Conservation (phyloP, 2,888 invertebrate species). For the Cylindroiulus punctatus region DNA sequence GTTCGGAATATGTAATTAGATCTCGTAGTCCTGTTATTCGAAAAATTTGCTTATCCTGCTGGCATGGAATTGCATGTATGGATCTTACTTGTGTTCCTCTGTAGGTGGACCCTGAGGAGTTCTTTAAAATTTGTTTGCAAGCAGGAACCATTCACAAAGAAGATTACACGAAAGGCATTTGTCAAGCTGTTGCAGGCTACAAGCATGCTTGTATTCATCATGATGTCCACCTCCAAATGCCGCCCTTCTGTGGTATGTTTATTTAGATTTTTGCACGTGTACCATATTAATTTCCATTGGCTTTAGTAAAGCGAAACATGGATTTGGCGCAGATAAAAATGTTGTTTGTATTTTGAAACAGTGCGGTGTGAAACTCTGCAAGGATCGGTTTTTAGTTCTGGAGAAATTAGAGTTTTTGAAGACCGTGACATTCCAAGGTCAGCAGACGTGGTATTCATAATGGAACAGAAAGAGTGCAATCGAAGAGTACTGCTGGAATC, state of each 20-base stretch:
- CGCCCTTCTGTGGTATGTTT: slow-evolving; percentile 72
- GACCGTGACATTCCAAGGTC: slow-evolving; percentile 77
- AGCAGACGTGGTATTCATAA: slow-evolving; percentile 82
- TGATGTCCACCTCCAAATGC: slow-evolving; percentile 73
- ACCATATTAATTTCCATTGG: too few species aligned
- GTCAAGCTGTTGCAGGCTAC: slow-evolving; percentile 77
- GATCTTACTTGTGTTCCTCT: neutral
- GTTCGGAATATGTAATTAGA: slow-evolving; percentile 48
- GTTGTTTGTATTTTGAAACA: neutral
- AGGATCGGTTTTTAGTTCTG: slow-evolving; percentile 56
- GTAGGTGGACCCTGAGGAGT: slow-evolving; percentile 48
- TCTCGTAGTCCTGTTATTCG: neutral
- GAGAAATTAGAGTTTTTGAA: slow-evolving; percentile 71
- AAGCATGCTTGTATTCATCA: slow-evolving; percentile 73
- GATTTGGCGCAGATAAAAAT: neutral
- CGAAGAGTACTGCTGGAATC: slow-evolving; percentile 60
- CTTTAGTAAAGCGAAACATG: too few species aligned
- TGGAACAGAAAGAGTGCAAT: slow-evolving; percentile 73
- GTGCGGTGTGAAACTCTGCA: slow-evolving; percentile 47
- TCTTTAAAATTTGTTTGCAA: slow-evolving; percentile 50
- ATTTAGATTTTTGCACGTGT: neutral
- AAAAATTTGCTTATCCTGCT: neutral
- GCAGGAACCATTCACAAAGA: slow-evolving; percentile 59
- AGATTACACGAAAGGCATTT: slow-evolving; percentile 68
- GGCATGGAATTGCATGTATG: neutral